phyloP scores from a whole-genome alignment of 2,797 vertebrate species.

The Falco rusticolus region DNA sequence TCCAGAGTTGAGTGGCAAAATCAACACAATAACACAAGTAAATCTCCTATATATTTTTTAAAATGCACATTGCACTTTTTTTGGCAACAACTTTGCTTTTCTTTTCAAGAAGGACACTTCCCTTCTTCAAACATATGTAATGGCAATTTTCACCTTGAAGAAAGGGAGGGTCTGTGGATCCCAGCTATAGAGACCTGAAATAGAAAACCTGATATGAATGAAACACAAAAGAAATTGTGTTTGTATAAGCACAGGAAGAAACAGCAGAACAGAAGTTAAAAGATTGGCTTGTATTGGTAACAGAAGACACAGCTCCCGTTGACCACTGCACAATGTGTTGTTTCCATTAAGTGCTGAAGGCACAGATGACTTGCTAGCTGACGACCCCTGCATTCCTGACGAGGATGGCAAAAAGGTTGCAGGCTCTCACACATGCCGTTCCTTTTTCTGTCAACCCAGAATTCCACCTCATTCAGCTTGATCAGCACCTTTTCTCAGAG shows the following conservation, averaged over 20 bases:
- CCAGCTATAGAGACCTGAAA: neutral
- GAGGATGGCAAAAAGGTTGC: constrained; percentile 2
- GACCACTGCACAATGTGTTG: neutral
- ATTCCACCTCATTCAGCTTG: neutral
- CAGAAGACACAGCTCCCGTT: neutral
- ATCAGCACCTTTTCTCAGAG: neutral
- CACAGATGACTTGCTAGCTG: neutral
- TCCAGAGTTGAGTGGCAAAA: neutral
- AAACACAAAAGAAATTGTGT: neutral
- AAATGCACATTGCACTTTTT: neutral
- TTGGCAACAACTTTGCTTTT: neutral
- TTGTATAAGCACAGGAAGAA: neutral
- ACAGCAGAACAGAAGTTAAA: neutral
- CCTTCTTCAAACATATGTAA: neutral
- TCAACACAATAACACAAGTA: neutral
- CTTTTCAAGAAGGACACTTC: neutral
- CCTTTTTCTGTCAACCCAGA: neutral
- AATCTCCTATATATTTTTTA: neutral
- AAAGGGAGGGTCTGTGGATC: neutral
- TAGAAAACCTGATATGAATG: neutral
- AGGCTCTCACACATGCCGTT: neutral
- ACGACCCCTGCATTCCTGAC: constrained; percentile 24
- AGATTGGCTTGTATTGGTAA: neutral
- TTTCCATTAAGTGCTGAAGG: constrained; percentile 10
- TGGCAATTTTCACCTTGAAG: neutral